Evolutionary conservation across 2,113 vertebrate genomes (phyloP).

Genomic region (Archilochus colubris): DNA sequence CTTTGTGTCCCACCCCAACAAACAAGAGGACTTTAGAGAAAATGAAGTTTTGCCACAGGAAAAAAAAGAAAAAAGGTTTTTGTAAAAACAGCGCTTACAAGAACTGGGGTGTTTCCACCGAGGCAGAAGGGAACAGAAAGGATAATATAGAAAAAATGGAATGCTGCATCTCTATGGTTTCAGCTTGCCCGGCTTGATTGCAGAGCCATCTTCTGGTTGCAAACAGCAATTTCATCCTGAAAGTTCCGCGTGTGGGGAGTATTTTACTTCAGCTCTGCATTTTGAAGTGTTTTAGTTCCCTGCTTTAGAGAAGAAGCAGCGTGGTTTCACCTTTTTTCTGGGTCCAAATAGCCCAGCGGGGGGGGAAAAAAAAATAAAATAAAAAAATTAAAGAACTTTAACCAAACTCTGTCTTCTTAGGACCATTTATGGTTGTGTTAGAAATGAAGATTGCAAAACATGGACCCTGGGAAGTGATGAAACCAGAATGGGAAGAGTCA

Average conservation of each 20-base stretch:
- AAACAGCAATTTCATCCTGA: slow-evolving; percentile 20
- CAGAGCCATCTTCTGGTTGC: slow-evolving; percentile 67
- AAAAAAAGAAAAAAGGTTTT: neutral
- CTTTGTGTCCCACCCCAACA: neutral
- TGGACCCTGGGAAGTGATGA: neutral
- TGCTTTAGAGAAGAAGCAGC: neutral
- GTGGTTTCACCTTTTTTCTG: neutral
- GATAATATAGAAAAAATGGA: neutral
- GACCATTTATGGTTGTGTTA: neutral
- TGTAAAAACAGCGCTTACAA: neutral
- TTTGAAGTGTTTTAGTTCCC: neutral
- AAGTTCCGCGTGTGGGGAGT: too few species aligned
- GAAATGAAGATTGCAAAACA: neutral
- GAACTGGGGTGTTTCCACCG: neutral
- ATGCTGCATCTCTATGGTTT: neutral
- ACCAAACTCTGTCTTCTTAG: neutral
- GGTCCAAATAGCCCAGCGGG: neutral
- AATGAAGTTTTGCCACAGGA: neutral
- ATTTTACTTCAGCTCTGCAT: neutral
- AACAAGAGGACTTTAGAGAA: neutral
- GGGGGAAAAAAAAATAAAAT: too few species aligned
- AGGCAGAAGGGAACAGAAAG: neutral
- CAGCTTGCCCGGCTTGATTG: slow-evolving; percentile 43
- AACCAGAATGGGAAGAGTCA: neutral
- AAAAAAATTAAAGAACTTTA: neutral